These are phyloP conservation scores for Rousettus madagascariensis DNA, from an alignment of 2,797 vertebrate genomes.

Conservation along the genomic window DNA sequence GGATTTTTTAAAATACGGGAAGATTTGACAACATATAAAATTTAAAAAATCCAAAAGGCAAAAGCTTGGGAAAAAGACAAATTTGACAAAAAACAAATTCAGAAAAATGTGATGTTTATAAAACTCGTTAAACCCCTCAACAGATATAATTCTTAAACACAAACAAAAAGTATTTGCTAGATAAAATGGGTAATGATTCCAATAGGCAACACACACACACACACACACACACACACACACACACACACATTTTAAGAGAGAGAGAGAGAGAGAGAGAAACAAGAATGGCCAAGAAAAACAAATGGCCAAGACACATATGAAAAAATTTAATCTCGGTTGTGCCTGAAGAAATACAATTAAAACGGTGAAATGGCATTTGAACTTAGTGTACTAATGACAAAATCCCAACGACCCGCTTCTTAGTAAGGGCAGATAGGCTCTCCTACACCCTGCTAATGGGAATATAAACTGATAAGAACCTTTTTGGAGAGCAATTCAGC, in stretches of 20 bases:
- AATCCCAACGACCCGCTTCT: not conserved
- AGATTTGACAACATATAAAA: not conserved
- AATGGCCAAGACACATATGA: not conserved
- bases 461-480: not conserved
- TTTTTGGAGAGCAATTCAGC: not conserved
- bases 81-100: not conserved
- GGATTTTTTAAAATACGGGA: not conserved
- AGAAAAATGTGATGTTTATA: not conserved
- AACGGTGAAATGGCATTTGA: not conserved
- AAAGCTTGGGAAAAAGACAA: not conserved
- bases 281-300: not conserved
- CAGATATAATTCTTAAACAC: not conserved
- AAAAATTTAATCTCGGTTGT: not conserved
- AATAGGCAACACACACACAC: not conserved
- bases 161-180: not conserved
- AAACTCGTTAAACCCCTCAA: not conserved
- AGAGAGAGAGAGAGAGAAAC: not conserved
- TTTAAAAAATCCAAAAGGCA: slow-evolving; percentile 1
- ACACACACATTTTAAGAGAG: too few species aligned
- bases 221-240: not conserved
- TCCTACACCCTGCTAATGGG: not conserved
- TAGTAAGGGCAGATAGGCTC: not conserved
- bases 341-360: not conserved
- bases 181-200: not conserved
- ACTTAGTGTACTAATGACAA: not conserved